phyloP scores from a whole-genome alignment of 1,140 invertebrate genomes.

The Atta cephalotes region DNA sequence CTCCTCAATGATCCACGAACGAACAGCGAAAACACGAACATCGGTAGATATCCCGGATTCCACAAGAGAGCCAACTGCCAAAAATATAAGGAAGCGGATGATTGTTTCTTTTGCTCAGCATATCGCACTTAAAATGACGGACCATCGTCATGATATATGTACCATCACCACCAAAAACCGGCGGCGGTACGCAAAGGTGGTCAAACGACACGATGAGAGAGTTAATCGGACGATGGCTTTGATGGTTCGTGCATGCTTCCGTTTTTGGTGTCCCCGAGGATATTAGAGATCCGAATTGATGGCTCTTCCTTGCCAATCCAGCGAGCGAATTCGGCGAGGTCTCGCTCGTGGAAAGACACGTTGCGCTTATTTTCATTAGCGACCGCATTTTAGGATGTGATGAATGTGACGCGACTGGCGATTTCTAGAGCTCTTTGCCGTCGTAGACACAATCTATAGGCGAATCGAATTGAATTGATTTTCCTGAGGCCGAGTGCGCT shows the following conservation, averaged over 20 bases:
- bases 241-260: conserved; percentile 66
- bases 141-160: conserved; percentile 41
- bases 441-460: conserved; percentile 43
- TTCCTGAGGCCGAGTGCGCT: conserved; percentile 28
- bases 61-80: conserved; percentile 36
- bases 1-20: conserved; percentile 52
- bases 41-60: conserved; percentile 17
- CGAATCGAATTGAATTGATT: conserved; percentile 35
- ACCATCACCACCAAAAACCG: conserved; percentile 83
- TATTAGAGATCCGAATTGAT: conserved; percentile 53
- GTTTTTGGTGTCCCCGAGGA: conserved; percentile 59
- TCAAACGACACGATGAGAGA: conserved; percentile 68
- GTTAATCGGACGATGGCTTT: conserved; percentile 58
- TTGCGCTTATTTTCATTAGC: conserved; percentile 42
- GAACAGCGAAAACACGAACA: conserved; percentile 15
- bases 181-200: conserved; percentile 49
- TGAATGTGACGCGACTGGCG: conserved; percentile 40
- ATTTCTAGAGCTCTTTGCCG: conserved; percentile 53
- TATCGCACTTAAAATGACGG: conserved; percentile 17
- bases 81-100: conserved; percentile 42
- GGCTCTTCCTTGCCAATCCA: conserved; percentile 14
- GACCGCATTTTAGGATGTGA: conserved; percentile 42
- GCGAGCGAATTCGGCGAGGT: neutral
- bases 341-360: conserved; percentile 9
- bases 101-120: neutral